Percentiles rank a stretch among this genome's conserved stretches.
Conservation (phyloP, 2,888 invertebrate genomes). For the Dugesia japonica region DNA sequence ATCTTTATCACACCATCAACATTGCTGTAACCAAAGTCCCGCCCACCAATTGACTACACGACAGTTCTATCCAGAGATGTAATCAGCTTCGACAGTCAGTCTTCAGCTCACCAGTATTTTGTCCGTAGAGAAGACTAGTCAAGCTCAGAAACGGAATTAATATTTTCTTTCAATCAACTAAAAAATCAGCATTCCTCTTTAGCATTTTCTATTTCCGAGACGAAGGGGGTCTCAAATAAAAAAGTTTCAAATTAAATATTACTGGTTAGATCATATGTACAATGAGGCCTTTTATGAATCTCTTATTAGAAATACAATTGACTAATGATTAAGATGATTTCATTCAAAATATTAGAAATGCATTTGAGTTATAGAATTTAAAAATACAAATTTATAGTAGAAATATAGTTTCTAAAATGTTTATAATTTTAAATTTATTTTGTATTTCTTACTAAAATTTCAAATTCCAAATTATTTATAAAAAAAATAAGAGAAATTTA, state of each 20-base stretch:
- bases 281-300: not conserved
- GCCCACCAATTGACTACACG: not conserved
- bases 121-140: slow-evolving; percentile 8
- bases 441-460: too few species aligned
- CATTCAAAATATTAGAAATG: not conserved
- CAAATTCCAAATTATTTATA: too few species aligned
- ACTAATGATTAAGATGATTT: not conserved
- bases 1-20: slow-evolving; percentile 11
- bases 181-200: slow-evolving; percentile 15
- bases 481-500: too few species aligned
- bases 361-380: too few species aligned
- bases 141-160: slow-evolving; percentile 20
- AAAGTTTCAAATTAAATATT: not conserved
- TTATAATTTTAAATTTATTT: too few species aligned
- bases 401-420: too few species aligned
- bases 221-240: slow-evolving; percentile 6
- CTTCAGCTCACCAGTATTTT: slow-evolving; percentile 13
- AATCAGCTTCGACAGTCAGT: slow-evolving; percentile 14
- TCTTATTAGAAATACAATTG: not conserved
- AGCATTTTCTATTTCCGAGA: not conserved
- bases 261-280: not conserved
- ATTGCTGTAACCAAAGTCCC: slow-evolving; percentile 12
- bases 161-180: slow-evolving; percentile 6
- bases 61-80: not conserved
- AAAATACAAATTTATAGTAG: too few species aligned